These are phyloP conservation scores for Tangara arthus DNA, from an alignment of 2,797 vertebrate genomes.

Conservation along the genomic window DNA sequence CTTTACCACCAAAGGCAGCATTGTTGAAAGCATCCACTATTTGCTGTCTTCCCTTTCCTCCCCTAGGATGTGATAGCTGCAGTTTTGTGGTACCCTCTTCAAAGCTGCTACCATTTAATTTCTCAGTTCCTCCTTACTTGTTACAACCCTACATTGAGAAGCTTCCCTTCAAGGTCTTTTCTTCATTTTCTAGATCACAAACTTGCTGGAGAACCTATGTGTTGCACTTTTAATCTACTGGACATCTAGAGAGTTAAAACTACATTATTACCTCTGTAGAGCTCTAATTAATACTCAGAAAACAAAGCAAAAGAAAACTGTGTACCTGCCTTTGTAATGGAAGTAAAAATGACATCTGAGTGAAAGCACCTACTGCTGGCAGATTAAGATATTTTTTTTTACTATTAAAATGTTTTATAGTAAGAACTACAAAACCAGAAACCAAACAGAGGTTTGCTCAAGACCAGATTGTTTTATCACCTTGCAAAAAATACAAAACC, in stretches of 20 bases:
- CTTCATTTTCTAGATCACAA: neutral
- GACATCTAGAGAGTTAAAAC: neutral
- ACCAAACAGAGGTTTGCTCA: neutral
- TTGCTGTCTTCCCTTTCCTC: neutral
- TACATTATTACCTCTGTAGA: neutral
- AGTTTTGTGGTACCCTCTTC: neutral
- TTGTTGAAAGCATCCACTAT: fast-evolving
- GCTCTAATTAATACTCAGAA: neutral
- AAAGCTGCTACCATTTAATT: neutral
- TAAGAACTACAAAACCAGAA: neutral
- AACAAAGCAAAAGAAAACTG: neutral
- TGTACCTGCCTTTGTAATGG: neutral
- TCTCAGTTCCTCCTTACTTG: neutral
- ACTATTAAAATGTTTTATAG: neutral
- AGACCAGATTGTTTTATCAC: neutral
- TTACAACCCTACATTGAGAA: neutral
- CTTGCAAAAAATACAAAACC: neutral
- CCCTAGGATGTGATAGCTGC: neutral
- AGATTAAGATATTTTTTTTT: neutral
- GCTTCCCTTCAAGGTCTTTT: neutral
- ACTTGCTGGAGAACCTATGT: neutral
- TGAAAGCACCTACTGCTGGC: neutral
- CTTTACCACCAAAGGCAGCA: neutral
- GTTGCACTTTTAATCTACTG: neutral
- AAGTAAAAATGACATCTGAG: neutral